A percentile compares a stretch with the other conserved stretches of the same genome.
These are phyloP conservation scores for Napeogenes sylphis DNA, from an alignment of 2,888 invertebrate genomes.

Conservation along the genomic window DNA sequence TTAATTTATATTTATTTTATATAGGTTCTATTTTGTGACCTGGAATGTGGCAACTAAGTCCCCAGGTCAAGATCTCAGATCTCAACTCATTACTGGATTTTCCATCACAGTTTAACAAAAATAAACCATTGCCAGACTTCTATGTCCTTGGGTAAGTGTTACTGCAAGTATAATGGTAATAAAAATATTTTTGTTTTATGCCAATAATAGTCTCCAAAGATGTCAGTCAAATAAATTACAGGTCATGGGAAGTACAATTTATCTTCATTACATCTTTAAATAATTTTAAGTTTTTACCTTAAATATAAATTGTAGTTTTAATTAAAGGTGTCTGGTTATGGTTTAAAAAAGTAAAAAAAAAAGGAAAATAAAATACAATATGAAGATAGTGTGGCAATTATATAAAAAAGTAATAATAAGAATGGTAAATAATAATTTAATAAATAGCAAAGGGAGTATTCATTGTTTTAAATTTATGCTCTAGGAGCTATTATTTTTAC, in stretches of 20 bases:
- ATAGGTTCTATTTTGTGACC: constrained; percentile 88
- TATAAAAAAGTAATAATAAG: no score
- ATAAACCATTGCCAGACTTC: constrained; percentile 85
- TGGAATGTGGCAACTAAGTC: constrained; percentile 93
- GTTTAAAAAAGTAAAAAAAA: no score
- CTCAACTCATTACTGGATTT: constrained; percentile 84
- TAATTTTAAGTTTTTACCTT: neutral
- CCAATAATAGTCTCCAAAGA: neutral
- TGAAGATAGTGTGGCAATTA: no score
- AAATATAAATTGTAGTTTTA: neutral
- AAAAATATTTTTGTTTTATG: no score
- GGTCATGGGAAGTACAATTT: neutral
- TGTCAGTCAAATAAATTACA: neutral
- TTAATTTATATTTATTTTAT: neutral
- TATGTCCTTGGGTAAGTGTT: constrained; percentile 86
- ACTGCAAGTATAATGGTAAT: no score
- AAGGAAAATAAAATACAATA: no score
- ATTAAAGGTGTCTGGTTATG: neutral
- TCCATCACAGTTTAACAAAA: constrained; percentile 78
- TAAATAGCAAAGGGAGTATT: no score
- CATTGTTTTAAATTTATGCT: no score
- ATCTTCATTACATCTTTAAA: neutral
- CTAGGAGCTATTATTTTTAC: no score
- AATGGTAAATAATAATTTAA: no score
- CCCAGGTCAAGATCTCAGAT: constrained; percentile 85